These are phyloP conservation scores for Athene noctua DNA, from an alignment of 2,113 vertebrate genomes.

Conservation along the genomic window DNA sequence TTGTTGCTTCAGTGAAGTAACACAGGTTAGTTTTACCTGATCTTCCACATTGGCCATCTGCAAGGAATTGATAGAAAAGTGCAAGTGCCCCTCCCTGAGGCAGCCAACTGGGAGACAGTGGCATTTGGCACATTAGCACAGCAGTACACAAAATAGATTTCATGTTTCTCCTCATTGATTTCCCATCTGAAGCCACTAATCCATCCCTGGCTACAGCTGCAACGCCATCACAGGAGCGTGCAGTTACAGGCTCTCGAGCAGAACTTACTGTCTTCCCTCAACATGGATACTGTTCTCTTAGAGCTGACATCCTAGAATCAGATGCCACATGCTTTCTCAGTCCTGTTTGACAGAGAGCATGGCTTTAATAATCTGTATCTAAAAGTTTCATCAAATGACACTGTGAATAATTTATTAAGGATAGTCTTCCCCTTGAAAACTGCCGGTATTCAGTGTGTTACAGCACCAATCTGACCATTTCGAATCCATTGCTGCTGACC, in stretches of 20 bases:
- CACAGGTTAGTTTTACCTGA: neutral
- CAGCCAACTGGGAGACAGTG: neutral
- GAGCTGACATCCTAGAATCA: neutral
- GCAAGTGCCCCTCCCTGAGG: neutral
- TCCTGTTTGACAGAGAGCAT: neutral
- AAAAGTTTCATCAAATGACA: neutral
- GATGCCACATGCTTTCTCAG: accelerated
- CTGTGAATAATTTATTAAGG: neutral
- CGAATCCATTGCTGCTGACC: neutral
- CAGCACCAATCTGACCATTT: neutral
- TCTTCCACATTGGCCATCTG: neutral
- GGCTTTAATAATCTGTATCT: neutral
- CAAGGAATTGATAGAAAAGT: neutral
- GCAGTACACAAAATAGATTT: neutral
- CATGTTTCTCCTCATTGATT: neutral
- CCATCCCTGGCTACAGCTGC: neutral
- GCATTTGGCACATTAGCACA: neutral
- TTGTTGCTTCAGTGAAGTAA: neutral
- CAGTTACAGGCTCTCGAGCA: neutral
- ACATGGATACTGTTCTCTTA: neutral
- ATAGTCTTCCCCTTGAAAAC: neutral
- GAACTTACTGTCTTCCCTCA: neutral
- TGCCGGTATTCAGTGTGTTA: neutral
- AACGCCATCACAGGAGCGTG: neutral
- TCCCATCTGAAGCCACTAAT: neutral